Evolutionary conservation across 92 coral and sea anemone species (phyloP).

Genomic region (Siderastrea radians): DNA sequence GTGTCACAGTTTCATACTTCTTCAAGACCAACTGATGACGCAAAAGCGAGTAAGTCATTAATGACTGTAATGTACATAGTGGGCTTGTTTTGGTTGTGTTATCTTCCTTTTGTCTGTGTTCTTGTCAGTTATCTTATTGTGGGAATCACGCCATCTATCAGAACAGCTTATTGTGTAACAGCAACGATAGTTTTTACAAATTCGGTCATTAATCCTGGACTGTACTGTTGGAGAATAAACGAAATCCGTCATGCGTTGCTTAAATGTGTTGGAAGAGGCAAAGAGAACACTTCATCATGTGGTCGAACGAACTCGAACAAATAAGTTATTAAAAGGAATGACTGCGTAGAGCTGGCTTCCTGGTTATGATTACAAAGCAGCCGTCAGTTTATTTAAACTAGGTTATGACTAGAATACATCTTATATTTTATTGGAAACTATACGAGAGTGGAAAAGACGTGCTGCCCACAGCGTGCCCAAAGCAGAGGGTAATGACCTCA

Average conservation of each 20-base stretch:
- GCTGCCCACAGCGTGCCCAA: too few species aligned
- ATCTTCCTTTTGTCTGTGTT: slow-evolving; percentile 45
- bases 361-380: too few species aligned
- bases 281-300: background rate
- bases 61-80: slow-evolving; percentile 48
- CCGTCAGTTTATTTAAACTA: too few species aligned
- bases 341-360: too few species aligned
- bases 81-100: slow-evolving; percentile 32
- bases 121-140: slow-evolving; percentile 14
- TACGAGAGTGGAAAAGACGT: too few species aligned
- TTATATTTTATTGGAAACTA: too few species aligned
- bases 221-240: slow-evolving; percentile 61
- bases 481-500: too few species aligned
- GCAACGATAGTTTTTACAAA: slow-evolving; percentile 48
- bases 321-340: too few species aligned
- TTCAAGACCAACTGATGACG: background rate
- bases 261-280: slow-evolving; percentile 5
- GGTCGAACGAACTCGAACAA: background rate
- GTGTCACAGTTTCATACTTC: background rate
- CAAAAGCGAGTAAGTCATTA: slow-evolving; percentile 37
- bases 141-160: slow-evolving; percentile 33
- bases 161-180: slow-evolving; percentile 29
- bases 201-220: slow-evolving; percentile 52
- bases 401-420: too few species aligned
- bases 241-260: slow-evolving; percentile 54